Percentiles rank a stretch among this genome's conserved stretches.
Evolutionary conservation across 2,797 vertebrate genomes (phyloP).

Genomic region (Gallinago stenura): DNA sequence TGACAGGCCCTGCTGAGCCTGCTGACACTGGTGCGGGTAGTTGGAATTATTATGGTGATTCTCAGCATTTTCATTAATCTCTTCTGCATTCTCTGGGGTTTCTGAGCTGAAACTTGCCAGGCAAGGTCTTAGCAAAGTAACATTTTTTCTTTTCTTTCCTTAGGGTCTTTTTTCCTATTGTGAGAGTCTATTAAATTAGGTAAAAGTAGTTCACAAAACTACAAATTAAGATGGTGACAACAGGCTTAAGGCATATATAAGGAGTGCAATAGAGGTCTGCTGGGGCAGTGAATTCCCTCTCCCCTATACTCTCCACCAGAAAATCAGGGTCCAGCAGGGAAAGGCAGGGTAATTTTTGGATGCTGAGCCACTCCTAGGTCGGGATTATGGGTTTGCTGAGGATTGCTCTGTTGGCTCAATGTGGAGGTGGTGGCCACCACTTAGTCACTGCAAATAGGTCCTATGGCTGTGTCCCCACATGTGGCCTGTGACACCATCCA

Average conservation of each 20-base stretch:
- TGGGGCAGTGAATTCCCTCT: neutral
- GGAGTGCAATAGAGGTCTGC: neutral
- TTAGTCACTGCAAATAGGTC: neutral
- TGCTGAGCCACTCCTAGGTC: neutral
- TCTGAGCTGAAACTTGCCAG: constrained; percentile 59
- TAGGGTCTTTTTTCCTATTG: constrained; percentile 14
- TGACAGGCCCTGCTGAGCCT: constrained; percentile 72
- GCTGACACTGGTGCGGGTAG: constrained; percentile 57
- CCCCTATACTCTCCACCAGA: neutral
- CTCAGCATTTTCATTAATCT: constrained; percentile 73
- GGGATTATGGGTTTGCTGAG: neutral
- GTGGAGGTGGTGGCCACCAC: neutral
- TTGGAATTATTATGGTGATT: constrained; percentile 66
- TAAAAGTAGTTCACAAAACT: constrained; percentile 55
- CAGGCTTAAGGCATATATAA: neutral
- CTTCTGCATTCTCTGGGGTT: constrained; percentile 58
- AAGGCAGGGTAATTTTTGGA: neutral
- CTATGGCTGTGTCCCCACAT: rapidly evolving
- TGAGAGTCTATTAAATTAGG: constrained; percentile 24
- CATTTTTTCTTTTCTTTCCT: constrained; percentile 49
- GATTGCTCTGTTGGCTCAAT: neutral
- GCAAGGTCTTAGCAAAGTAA: constrained; percentile 61
- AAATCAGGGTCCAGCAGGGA: neutral
- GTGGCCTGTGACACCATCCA: neutral
- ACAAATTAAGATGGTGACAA: constrained; percentile 1